Conservation (phyloP, 1,140 invertebrate species). For the Laupala kohalensis region DNA sequence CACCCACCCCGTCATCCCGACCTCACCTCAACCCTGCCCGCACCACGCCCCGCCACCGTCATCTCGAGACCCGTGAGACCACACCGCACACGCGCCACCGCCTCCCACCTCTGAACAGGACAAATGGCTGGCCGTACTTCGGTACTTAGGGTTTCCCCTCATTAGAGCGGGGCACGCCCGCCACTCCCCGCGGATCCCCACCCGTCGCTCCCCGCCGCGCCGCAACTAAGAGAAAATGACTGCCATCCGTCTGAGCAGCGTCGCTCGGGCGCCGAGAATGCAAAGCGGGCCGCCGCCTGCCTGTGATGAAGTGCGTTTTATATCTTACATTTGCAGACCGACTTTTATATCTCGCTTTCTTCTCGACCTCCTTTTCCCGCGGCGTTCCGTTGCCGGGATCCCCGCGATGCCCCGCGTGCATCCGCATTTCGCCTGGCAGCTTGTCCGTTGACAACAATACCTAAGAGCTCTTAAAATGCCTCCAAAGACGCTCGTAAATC, state of each 20-base stretch:
- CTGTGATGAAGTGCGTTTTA: neutral
- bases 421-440: neutral
- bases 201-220: too few relatives aligned
- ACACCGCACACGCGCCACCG: too few relatives aligned
- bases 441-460: neutral
- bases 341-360: neutral
- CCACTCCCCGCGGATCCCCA: too few relatives aligned
- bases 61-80: too few relatives aligned
- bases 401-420: neutral
- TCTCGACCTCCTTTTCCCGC: neutral
- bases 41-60: too few relatives aligned
- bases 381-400: neutral
- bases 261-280: neutral
- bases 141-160: neutral
- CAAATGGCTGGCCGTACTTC: neutral
- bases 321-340: neutral
- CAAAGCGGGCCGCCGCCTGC: neutral
- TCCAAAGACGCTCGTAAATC: neutral
- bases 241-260: neutral
- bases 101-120: neutral
- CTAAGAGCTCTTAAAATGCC: neutral
- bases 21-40: too few relatives aligned
- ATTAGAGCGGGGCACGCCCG: neutral
- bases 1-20: too few relatives aligned
- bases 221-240: neutral